Conservation (phyloP, 1,140 invertebrate genomes). For the Oscheius sp. region DNA sequence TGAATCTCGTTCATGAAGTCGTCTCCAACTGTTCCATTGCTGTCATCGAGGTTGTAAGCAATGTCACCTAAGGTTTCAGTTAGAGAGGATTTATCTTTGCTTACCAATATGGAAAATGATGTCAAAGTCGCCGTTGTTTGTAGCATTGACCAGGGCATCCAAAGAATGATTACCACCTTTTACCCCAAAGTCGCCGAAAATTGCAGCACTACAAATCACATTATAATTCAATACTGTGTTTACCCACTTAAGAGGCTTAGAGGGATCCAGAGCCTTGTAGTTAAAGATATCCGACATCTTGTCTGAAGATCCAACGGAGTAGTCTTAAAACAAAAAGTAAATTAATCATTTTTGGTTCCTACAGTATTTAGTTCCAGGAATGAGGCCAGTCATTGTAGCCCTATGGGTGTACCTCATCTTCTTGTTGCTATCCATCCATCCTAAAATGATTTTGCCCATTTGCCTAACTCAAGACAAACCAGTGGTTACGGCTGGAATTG, state of each 20-base stretch:
- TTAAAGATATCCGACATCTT: conserved; percentile 63
- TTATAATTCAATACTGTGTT: conserved; percentile 46
- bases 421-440: conserved; percentile 20
- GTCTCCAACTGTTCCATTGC: conserved; percentile 77
- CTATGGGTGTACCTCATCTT: conserved; percentile 34
- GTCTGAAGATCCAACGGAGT: conserved; percentile 61
- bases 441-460: background rate
- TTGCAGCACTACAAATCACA: conserved; percentile 63
- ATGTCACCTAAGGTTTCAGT: conserved; percentile 69
- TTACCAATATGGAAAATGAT: conserved; percentile 65
- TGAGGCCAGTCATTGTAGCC: conserved; percentile 1
- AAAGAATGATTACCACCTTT: conserved; percentile 65
- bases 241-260: background rate
- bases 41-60: conserved; percentile 87
- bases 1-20: conserved; percentile 86
- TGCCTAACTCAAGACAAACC: no score
- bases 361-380: conserved; percentile 25
- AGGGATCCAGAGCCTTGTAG: conserved; percentile 59
- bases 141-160: conserved; percentile 62
- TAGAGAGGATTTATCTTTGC: conserved; percentile 20
- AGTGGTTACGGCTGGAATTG: background rate
- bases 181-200: conserved; percentile 68
- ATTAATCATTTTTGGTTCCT: background rate
- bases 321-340: conserved; percentile 48
- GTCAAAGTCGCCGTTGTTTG: conserved; percentile 64